Base-by-base conservation (phyloP, 2,797 vertebrate species). In the Scomberomorus guttatus region DNA sequence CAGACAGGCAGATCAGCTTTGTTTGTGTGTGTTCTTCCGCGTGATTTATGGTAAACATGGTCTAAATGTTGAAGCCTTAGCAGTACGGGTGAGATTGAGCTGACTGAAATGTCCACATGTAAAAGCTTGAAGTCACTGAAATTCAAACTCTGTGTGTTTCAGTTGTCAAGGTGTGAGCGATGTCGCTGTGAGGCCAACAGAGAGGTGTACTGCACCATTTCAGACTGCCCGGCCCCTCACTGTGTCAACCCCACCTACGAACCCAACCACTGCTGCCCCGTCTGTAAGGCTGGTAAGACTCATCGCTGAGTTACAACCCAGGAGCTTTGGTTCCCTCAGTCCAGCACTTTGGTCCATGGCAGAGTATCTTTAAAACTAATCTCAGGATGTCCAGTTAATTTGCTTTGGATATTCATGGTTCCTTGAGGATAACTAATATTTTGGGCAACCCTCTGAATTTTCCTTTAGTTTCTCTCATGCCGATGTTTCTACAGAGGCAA, bases 221-320 rank as follows among this genome's bases (percentile, higher is more conserved):
- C 92, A 0, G 87, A 94, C 62, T 96, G 95, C 72, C 94, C 81
- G 3, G 92, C 95, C 52, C 93, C 95, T 24, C 94, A 94, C 85
- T 96, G 96, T 52, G 94, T 94, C 66, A 91, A 96, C 84, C 96
- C 96, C 48, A 84, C 73, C 60, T 96, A 90, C n/a, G 93, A 96
- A 76, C 86, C 95, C 34, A 89, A 90, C 89, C 93, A 81, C 50
- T 91, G 95, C 90, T 94, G 96, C 86, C 96, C 96, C 79, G 88
- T 96, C 89, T 97, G 96, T 88, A 94, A 91, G 52, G 25, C 25
- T 0, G 96, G 93, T 95, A 87, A 94, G 94, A 66, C 60, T 12
- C 60, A 15, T 4, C 4, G 13, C 48, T 22, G 17, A 12, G 27
- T 24, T 32, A 20, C 46, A 14, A 65, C 20, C n/a, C 50, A 42